These are phyloP conservation scores for Cepaea nemoralis DNA, from an alignment of 1,140 invertebrate genomes.

Conservation along the genomic window DNA sequence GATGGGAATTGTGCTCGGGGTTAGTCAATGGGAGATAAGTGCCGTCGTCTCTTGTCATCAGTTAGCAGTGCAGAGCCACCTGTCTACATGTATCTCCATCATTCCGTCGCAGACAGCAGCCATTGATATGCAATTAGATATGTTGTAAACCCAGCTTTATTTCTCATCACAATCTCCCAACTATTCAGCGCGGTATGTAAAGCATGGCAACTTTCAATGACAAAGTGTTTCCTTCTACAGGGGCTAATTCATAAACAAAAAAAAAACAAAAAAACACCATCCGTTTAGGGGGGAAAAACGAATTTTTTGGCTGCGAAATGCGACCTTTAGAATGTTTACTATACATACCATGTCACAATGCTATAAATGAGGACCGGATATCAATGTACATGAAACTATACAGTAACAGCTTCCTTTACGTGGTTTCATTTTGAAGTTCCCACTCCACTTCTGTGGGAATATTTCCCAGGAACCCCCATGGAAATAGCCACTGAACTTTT, in stretches of 20 bases:
- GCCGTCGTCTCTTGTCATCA: background rate
- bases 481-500: too few relatives aligned
- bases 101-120: background rate
- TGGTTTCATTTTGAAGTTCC: too few relatives aligned
- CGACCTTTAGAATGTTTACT: conserved; percentile 14
- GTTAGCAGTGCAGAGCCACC: background rate
- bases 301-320: background rate
- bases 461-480: too few relatives aligned
- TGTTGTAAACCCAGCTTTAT: too few relatives aligned
- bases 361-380: too few relatives aligned
- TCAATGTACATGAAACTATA: too few relatives aligned
- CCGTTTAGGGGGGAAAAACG: background rate
- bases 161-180: too few relatives aligned
- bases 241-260: background rate
- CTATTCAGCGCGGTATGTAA: background rate
- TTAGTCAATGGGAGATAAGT: background rate
- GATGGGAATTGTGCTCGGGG: background rate
- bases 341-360: too few relatives aligned
- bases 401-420: too few relatives aligned
- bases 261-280: background rate
- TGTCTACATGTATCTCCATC: background rate
- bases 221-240: background rate
- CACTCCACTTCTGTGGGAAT: too few relatives aligned
- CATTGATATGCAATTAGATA: background rate
- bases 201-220: background rate